A percentile compares a stretch with the other conserved stretches of the same genome.
phyloP scores from a whole-genome alignment of 2,888 invertebrate genomes.

The Yponomeuta evonymella region DNA sequence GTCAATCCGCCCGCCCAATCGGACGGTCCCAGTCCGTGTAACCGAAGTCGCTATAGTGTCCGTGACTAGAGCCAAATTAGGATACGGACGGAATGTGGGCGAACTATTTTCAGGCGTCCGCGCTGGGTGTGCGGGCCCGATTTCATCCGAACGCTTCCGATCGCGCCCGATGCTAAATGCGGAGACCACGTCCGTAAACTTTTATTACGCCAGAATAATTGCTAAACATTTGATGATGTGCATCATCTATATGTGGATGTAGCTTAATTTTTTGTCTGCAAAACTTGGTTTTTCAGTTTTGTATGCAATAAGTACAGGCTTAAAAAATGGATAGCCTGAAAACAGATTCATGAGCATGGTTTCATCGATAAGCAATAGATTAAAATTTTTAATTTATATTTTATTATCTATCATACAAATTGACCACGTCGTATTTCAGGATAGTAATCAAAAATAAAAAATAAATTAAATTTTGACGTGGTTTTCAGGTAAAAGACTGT shows the following conservation, averaged over 20 bases:
- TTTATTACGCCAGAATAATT: slow-evolving; percentile 35
- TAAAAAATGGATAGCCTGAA: too few relatives aligned
- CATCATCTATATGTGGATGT: slow-evolving; percentile 11
- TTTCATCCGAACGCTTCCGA: slow-evolving; percentile 35
- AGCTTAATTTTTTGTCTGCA: slow-evolving; percentile 9
- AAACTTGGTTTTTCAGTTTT: background rate
- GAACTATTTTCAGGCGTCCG: slow-evolving; percentile 66
- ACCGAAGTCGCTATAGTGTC: slow-evolving; percentile 41
- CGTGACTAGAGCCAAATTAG: slow-evolving; percentile 77
- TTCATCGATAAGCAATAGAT: too few relatives aligned
- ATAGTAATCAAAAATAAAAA: too few relatives aligned
- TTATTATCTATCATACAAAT: too few relatives aligned
- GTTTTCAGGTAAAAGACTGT: too few relatives aligned
- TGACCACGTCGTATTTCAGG: too few relatives aligned
- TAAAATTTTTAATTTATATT: too few relatives aligned
- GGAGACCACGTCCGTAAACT: slow-evolving; percentile 41
- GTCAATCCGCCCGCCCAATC: background rate
- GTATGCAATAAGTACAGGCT: too few relatives aligned
- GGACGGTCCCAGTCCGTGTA: slow-evolving; percentile 39
- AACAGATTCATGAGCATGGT: too few relatives aligned
- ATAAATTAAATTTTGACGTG: too few relatives aligned
- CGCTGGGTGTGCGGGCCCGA: slow-evolving; percentile 42
- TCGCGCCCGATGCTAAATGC: slow-evolving; percentile 55
- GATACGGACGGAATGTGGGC: slow-evolving; percentile 52
- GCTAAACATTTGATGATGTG: slow-evolving; percentile 16